Evolutionary conservation across 2,113 vertebrate species (phyloP), one percentile per base, ranked within the genome.

Genomic region (Phodopus roborovskii): DNA sequence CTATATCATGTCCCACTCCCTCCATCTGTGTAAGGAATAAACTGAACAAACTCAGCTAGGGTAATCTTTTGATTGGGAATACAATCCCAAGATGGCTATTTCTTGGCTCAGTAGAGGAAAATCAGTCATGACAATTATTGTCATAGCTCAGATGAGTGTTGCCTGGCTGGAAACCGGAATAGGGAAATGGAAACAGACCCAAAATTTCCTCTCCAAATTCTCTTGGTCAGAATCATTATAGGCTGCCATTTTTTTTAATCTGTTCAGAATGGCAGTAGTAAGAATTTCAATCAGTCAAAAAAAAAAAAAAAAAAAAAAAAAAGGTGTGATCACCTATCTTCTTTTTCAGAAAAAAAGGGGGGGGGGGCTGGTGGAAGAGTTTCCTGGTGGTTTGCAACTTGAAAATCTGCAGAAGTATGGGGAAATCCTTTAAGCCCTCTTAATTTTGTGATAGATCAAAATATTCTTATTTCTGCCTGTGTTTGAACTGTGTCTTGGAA

Each of bases 401-500:
- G 68, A 60, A 62, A 26, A 24, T 82, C 68, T 62, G 56, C 88
- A 64, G 56, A 87, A 39, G 50, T 73, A n/a, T 62, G 33, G 26
- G 11, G 33, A 60, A 36, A 3, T 62, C 53, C 36, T 45, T 78
- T 30, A 92, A 81, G 53, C 50, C 58, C 4, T 75, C 26, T 94
- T 30, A 13, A 36, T 78, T 77, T 83, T 91, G 77, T 95, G 92
- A 90, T 85, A 88, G 7, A 86, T 22, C 17, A 88, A 90, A 71
- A 42, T 56, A 77, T 70, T 81, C 50, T 95, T 71, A 19, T 90
- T 96, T 79, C 39, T 73, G 82, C 73, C 42, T 74, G 13, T 89
- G 30, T 91, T 66, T 82, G n/a, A 97, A 74, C 88, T 89, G 53
- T 90, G 56, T 95, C 87, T 96, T 95, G 60, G 64, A 92, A 88